phyloP scores from a whole-genome alignment of 2,113 vertebrate species.

The Gnathonemus echidnorhynchus region DNA sequence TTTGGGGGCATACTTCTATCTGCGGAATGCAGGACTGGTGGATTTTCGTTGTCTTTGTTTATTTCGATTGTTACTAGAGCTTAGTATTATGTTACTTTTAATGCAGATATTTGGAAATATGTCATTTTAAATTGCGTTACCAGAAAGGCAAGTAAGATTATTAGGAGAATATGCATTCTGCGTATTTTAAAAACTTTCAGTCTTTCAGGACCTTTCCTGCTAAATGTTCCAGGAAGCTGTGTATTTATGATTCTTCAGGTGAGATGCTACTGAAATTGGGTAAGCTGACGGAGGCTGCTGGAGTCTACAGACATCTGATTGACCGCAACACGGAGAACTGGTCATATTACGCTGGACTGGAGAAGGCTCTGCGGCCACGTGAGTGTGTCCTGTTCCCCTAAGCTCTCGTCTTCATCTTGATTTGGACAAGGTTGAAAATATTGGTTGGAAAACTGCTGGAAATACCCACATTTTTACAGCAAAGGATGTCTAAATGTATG shows the following conservation, averaged over 20 bases:
- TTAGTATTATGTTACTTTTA: neutral
- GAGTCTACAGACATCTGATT: constrained; percentile 68
- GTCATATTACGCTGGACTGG: constrained; percentile 90
- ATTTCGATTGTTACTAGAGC: neutral
- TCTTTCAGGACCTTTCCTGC: neutral
- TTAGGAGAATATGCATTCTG: neutral
- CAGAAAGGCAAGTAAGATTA: neutral
- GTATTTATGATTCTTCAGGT: constrained; percentile 53
- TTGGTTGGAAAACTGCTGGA: neutral
- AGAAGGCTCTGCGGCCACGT: constrained; percentile 78
- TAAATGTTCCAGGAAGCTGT: neutral
- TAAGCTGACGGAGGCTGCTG: constrained; percentile 83
- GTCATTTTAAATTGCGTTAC: neutral
- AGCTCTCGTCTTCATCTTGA: neutral
- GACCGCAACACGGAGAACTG: constrained; percentile 92
- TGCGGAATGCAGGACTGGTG: neutral
- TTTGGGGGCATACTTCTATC: neutral
- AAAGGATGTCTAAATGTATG: neutral
- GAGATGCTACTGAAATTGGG: constrained; percentile 82
- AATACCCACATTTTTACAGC: neutral
- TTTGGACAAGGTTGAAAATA: neutral
- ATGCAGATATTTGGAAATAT: neutral
- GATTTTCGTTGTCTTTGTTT: neutral
- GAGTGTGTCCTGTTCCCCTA: neutral
- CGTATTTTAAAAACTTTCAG: neutral